A percentile compares a stretch with the other conserved stretches of the same genome.
phyloP scores from a whole-genome alignment of 2,888 invertebrate species.

The Zhengitettix transpicula region DNA sequence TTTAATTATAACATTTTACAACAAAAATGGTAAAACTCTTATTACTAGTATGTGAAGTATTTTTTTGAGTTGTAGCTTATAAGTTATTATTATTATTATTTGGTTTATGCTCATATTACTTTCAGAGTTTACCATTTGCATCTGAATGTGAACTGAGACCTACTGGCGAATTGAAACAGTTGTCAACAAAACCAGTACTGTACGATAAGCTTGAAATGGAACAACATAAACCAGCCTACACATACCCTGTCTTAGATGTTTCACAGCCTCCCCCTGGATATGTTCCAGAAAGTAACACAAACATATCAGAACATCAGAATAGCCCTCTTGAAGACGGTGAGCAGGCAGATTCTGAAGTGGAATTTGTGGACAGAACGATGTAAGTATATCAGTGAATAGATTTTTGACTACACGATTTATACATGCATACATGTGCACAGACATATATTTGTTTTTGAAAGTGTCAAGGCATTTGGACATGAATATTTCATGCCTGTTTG shows the following conservation, averaged over 20 bases:
- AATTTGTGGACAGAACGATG: constrained; percentile 15
- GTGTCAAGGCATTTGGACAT: no score
- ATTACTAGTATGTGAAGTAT: background rate
- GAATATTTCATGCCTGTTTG: no score
- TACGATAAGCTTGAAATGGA: constrained; percentile 9
- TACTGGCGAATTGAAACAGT: constrained; percentile 13
- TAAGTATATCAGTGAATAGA: constrained; percentile 6
- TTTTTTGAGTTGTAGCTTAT: background rate
- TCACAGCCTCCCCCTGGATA: constrained; percentile 36
- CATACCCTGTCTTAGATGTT: constrained; percentile 17
- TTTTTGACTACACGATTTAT: no score
- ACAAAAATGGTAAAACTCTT: background rate
- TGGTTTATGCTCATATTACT: constrained; percentile 8
- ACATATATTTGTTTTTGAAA: no score
- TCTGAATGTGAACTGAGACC: constrained; percentile 45
- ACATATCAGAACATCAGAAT: constrained; percentile 19
- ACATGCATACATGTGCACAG: no score
- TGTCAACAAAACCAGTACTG: background rate
- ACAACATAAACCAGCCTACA: constrained; percentile 12
- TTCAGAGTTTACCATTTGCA: constrained; percentile 44
- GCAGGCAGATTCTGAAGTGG: constrained; percentile 41
- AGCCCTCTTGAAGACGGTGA: constrained; percentile 27
- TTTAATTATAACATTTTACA: no score
- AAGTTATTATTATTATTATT: background rate
- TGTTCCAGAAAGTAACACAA: constrained; percentile 21